Evolutionary conservation across 2,113 vertebrate genomes (phyloP).

Genomic region (Sinocyclocheilus maitianheensis): DNA sequence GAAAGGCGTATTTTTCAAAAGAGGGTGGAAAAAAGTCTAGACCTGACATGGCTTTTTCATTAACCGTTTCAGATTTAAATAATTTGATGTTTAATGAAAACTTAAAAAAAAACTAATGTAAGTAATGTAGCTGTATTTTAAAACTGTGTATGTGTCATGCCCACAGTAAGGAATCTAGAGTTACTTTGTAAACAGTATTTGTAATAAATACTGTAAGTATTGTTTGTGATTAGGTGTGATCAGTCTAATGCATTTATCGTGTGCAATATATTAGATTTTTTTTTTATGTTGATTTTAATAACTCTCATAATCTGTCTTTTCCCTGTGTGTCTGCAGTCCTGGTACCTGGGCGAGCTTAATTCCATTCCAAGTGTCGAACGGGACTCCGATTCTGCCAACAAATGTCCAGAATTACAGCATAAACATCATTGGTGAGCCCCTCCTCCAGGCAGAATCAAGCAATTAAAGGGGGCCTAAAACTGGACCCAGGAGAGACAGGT

Average conservation of each 20-base stretch:
- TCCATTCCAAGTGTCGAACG: constrained; percentile 99
- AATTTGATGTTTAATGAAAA: neutral
- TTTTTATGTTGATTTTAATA: neutral
- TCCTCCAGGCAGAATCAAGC: constrained; percentile 97
- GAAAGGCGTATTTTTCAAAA: constrained; percentile 15
- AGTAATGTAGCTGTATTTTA: neutral
- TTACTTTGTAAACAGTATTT: no score
- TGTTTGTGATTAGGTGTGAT: no score
- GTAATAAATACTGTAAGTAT: no score
- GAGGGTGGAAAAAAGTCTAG: constrained; percentile 49
- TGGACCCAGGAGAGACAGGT: constrained; percentile 75
- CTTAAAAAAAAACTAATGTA: neutral
- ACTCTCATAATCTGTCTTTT: neutral
- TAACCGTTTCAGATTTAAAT: neutral
- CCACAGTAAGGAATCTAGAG: no score
- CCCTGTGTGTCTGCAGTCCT: constrained; percentile 84
- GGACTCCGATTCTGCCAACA: constrained; percentile 97
- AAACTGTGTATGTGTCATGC: neutral
- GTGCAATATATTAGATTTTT: no score
- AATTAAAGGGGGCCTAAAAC: constrained; percentile 84
- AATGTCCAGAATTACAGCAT: constrained; percentile 99
- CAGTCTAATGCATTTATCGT: no score
- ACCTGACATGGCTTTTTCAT: constrained; percentile 24
- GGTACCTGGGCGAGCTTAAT: constrained; percentile 99
- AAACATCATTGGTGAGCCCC: constrained; percentile 99